Conservation (phyloP, 2,888 invertebrate genomes). For the Ennomos quercinarius region DNA sequence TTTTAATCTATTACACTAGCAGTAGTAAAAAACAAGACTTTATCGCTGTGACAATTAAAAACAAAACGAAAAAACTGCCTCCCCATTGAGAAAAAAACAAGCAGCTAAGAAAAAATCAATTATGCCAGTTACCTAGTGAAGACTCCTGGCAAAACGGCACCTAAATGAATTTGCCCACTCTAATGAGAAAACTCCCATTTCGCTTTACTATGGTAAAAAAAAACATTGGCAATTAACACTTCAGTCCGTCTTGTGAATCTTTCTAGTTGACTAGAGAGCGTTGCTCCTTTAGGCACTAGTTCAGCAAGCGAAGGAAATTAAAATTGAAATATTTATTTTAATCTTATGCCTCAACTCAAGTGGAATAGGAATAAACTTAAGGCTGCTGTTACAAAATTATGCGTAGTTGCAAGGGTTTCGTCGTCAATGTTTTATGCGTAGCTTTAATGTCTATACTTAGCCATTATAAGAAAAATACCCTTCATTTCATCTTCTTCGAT, state of each 20-base stretch:
- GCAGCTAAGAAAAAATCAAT: constrained; percentile 49
- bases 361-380: too few species aligned
- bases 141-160: constrained; percentile 48
- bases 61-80: constrained; percentile 21
- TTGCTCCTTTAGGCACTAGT: constrained; percentile 18
- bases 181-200: constrained; percentile 76
- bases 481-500: too few species aligned
- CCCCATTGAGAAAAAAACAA: constrained; percentile 33
- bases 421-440: too few species aligned
- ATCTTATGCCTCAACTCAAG: too few species aligned
- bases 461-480: too few species aligned
- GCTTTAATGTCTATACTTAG: too few species aligned
- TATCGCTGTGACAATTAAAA: too few species aligned
- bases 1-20: too few species aligned
- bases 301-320: constrained; percentile 17
- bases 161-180: constrained; percentile 71
- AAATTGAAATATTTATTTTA: constrained; percentile 6
- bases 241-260: constrained; percentile 43
- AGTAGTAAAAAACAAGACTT: too few species aligned
- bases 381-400: too few species aligned
- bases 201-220: constrained; percentile 53
- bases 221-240: constrained; percentile 59
- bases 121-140: constrained; percentile 43
- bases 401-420: too few species aligned
- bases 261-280: constrained; percentile 17